Evolutionary conservation across 1,140 invertebrate genomes (phyloP), one percentile per base, ranked within the genome.

Genomic region (Phocides pigmalion): DNA sequence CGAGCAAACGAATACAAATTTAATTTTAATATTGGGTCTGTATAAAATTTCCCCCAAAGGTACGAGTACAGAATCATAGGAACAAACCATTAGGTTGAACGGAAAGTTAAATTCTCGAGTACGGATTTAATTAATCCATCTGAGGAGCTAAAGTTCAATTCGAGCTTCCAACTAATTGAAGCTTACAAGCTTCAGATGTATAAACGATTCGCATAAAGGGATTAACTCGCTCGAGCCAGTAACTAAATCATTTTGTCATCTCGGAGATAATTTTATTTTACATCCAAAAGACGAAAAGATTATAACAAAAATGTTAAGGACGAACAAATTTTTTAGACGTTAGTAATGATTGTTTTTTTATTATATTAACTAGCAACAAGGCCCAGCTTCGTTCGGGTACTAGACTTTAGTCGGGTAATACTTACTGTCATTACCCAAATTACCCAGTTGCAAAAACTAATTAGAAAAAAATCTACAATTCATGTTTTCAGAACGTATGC

Each of bases 61-160:
- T 39, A 2, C 35, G 4, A 9, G 17, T 46, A 46, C 20, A 28
- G 22, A 49, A 49, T 49, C 22, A 28, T 28, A n/a, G 0, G 12
- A 25, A 3, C 46, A 19, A 49, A 28, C 12, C 17, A 9, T 25
- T 49, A 28, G 20, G 15, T 49, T 49, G 46, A 28, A 49, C 19
- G 12, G n/a, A 49, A 25, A 49, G 46, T 49, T 49, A 49, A 20
- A 14, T 49, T 25, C 46, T 20, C 46, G 9, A 6, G 1, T 25
- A 28, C 46, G 19, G 46, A 49, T 49, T 49, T 49, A 49, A 49
- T 49, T 49, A 49, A 49, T 49, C 46, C 46, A 49, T 49, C 20
- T 15, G 46, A 14, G 46, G 11, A 22, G 46, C 46, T 42, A 42
- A 11, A 28, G 20, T 49, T 49, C 20, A 15, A 49, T 49, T 49